phyloP scores from a whole-genome alignment of 1,140 invertebrate genomes.

The Epicauta chinensis region DNA sequence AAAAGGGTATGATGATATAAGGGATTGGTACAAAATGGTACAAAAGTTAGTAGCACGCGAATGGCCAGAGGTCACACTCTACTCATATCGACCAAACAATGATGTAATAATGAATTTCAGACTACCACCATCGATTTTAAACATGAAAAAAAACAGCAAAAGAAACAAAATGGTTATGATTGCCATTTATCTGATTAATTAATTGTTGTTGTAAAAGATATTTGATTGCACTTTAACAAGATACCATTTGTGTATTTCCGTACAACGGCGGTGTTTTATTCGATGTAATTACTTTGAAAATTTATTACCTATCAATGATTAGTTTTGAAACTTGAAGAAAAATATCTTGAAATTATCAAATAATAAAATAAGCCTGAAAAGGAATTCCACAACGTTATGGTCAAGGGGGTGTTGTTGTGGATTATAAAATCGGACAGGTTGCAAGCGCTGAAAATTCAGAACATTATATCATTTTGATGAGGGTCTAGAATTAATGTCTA shows the following conservation, averaged over 20 bases:
- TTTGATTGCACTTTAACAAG: no score
- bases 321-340: no score
- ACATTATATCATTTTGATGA: conserved; percentile 35
- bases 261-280: no score
- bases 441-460: conserved; percentile 34
- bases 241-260: no score
- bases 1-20: conserved; percentile 1
- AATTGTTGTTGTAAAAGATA: no score
- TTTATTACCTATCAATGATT: no score
- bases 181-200: no score
- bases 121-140: conserved; percentile 1
- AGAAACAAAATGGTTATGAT: no score
- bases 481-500: conserved; percentile 36
- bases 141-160: no score
- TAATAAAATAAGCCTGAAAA: no score
- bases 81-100: conserved; percentile 24
- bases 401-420: conserved; percentile 24
- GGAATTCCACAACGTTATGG: conserved; percentile 5
- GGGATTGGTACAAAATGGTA: conserved; percentile 12
- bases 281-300: no score
- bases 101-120: neutral
- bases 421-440: conserved; percentile 33
- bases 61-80: conserved; percentile 26
- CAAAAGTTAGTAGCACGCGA: conserved; percentile 21
- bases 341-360: no score